Conservation (phyloP, 2,888 invertebrate species). For the Apotomis turbidana region DNA sequence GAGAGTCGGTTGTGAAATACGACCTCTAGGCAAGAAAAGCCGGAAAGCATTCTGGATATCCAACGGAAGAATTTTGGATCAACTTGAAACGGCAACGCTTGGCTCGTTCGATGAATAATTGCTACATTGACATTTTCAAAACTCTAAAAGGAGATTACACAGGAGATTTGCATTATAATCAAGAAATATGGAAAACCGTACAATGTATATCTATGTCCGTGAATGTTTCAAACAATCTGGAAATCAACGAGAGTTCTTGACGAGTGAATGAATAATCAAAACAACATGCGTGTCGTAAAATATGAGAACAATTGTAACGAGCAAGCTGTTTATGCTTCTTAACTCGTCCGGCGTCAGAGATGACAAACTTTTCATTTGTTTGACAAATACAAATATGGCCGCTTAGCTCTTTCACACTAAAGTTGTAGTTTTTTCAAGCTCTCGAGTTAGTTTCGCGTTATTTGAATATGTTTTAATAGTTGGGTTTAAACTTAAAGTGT, state of each 20-base stretch:
- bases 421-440: too few relatives aligned
- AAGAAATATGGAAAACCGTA: not conserved
- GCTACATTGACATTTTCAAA: too few relatives aligned
- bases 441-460: too few relatives aligned
- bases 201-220: not conserved
- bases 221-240: not conserved
- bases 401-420: too few relatives aligned
- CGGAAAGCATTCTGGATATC: too few relatives aligned
- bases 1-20: too few relatives aligned
- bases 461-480: too few relatives aligned
- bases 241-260: constrained; percentile 13
- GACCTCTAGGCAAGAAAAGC: too few relatives aligned
- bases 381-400: not conserved
- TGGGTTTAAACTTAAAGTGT: too few relatives aligned
- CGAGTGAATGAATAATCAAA: constrained; percentile 32
- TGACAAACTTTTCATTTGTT: constrained; percentile 17
- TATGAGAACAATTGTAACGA: constrained; percentile 57
- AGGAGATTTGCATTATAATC: not conserved
- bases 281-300: constrained; percentile 48
- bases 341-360: constrained; percentile 20
- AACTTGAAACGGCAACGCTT: too few relatives aligned
- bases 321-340: constrained; percentile 55
- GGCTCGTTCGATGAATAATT: too few relatives aligned
- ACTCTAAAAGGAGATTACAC: not conserved
- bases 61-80: too few relatives aligned